phyloP scores from a whole-genome alignment of 2,888 invertebrate species.

The Drosophila greeni region DNA sequence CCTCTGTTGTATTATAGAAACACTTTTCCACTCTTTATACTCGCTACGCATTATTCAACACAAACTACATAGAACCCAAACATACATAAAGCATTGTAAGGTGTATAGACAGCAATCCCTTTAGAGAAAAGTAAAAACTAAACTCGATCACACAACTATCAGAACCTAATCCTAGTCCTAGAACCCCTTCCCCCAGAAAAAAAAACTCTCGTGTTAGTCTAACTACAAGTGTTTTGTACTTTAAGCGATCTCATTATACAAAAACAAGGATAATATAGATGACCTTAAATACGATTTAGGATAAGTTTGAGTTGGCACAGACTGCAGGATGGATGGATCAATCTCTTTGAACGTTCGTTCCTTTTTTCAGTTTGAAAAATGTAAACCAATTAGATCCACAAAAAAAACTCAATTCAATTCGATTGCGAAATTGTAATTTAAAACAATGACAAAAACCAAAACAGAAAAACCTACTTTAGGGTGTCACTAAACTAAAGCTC shows the following conservation, averaged over 20 bases:
- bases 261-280: conserved; percentile 50
- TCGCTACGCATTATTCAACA: conserved; percentile 51
- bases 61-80: conserved; percentile 28
- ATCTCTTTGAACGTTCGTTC: conserved; percentile 58
- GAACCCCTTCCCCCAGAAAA: conserved; percentile 28
- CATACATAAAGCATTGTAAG: conserved; percentile 51
- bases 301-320: conserved; percentile 72
- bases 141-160: conserved; percentile 23
- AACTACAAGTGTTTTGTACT: conserved; percentile 71
- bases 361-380: conserved; percentile 50
- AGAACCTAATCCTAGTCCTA: conserved; percentile 21
- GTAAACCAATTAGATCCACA: conserved; percentile 30
- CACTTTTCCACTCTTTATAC: conserved; percentile 75
- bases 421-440: conserved; percentile 55
- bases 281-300: conserved; percentile 32
- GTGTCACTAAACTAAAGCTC: conserved; percentile 66
- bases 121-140: conserved; percentile 3
- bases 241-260: conserved; percentile 70
- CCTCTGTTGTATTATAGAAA: conserved; percentile 75
- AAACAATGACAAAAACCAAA: conserved; percentile 21
- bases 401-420: conserved; percentile 23
- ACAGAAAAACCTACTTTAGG: conserved; percentile 56
- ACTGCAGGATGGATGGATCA: conserved; percentile 58
- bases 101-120: conserved; percentile 61
- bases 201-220: conserved; percentile 68